Evolutionary conservation across 2,797 vertebrate genomes (phyloP).

Genomic region (Poliocrania exsul): DNA sequence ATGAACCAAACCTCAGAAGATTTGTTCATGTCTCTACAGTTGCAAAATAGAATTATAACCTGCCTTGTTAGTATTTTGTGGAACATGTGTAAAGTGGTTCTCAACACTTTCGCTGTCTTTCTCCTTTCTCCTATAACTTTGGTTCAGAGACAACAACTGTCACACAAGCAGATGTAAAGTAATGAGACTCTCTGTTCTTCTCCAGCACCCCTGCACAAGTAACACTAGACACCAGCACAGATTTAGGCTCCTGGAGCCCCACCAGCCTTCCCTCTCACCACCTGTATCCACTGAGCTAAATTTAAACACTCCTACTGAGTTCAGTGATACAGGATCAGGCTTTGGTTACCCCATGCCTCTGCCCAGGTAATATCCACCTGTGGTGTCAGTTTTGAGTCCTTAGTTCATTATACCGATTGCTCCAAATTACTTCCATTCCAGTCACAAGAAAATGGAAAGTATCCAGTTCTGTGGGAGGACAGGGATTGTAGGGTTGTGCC

Average conservation of each 20-base stretch:
- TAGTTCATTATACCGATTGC: neutral
- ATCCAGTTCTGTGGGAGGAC: neutral
- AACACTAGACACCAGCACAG: neutral
- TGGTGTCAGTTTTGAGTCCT: neutral
- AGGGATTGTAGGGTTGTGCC: neutral
- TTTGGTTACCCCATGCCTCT: neutral
- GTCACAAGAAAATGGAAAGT: neutral
- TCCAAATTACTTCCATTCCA: neutral
- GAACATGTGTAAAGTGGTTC: neutral
- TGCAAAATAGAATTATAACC: conserved; percentile 3
- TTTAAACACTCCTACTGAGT: neutral
- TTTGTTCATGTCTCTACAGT: neutral
- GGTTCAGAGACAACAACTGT: neutral
- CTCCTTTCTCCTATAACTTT: neutral
- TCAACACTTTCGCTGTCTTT: neutral
- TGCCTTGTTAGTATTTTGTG: neutral
- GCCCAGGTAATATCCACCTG: neutral
- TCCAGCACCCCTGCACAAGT: neutral
- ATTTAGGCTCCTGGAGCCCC: neutral
- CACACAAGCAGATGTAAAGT: neutral
- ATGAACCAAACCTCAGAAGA: neutral
- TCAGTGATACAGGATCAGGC: neutral
- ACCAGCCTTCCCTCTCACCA: neutral
- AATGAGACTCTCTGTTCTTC: neutral
- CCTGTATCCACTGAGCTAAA: neutral